Evolutionary conservation across 2,888 invertebrate species (phyloP), one percentile per base, ranked within the genome.

Genomic region (Phasia obesa): DNA sequence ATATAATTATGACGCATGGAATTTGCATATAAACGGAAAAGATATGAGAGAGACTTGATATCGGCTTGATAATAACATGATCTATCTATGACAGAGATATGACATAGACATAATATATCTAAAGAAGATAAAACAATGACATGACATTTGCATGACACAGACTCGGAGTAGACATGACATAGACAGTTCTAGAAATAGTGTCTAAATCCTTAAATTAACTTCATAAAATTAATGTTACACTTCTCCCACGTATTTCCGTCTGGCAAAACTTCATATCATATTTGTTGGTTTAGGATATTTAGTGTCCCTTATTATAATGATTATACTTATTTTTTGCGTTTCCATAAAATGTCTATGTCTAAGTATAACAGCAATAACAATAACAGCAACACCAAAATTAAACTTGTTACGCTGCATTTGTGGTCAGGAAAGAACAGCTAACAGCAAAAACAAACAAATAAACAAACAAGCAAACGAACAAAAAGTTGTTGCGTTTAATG

Each of bases 351-450:
- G 55, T 77, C 62, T 69, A 62, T 62, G 55, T 77, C 62, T 69
- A 60, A 62, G 53, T 38, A 67, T 51, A 19, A 38, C 47, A 74
- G 19, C 23, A 59, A 19, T 17, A 15, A 47, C 19, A 71, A 31
- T 17, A 15, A 51, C 19, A 59, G 11, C 11, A 31, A 47, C 23
- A 57, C 11, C 6, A 23, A 67, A 47, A 55, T 13, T 3, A 57
- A 64, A 69, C 73, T 81, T 79, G 78, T 85, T 85, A 77, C 75
- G 83, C 81, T 81, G 84, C 81, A 85, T 78, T 86, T 88, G 87
- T 87, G 88, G 89, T 86, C 88, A 88, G 69, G 35, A 62, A 62
- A 49, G 25, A 44, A 67, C 53, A 67, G 55, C 51, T 42, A 51
- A 55, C 38, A 75, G 4, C 44, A 55, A 38, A 64, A 59, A 21